Percentiles rank a stretch among this genome's conserved stretches.
These are phyloP conservation scores for Anableps anableps DNA, from an alignment of 2,797 vertebrate genomes.

Conservation along the genomic window DNA sequence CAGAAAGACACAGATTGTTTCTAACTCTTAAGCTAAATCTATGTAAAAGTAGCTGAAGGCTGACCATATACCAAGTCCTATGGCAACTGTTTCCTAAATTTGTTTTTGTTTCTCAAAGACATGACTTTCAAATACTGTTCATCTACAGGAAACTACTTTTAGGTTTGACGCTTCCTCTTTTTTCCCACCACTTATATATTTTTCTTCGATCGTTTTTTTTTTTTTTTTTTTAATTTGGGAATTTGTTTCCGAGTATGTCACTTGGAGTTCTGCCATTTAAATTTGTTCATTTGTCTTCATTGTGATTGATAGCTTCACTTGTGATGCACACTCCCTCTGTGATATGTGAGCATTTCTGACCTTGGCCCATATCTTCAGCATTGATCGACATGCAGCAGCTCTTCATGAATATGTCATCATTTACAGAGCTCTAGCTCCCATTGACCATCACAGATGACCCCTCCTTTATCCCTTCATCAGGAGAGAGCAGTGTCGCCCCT, in stretches of 20 bases:
- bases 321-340: not conserved
- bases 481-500: conserved; percentile 40
- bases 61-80: too few relatives aligned
- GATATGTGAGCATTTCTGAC: conserved; percentile 31
- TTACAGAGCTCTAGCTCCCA: conserved; percentile 42
- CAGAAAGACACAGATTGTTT: too few relatives aligned
- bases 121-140: not conserved
- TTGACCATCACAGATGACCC: conserved; percentile 43
- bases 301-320: conserved; percentile 24
- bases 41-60: rapidly evolving
- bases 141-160: not conserved
- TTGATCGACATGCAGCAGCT: conserved; percentile 55
- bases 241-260: not conserved
- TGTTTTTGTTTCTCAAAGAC: too few relatives aligned
- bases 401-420: conserved; percentile 41
- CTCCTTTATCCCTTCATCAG: conserved; percentile 35
- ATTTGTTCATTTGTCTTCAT: not conserved
- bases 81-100: too few relatives aligned
- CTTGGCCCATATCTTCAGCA: conserved; percentile 40
- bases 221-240: not conserved
- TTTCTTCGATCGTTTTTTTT: not conserved
- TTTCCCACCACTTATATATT: not conserved
- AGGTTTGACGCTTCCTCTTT: not conserved
- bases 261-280: not conserved
- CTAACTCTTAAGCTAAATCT: too few relatives aligned